Conservation (phyloP, 64 coral and sea anemone genomes). For the Actinia tenebrosa region DNA sequence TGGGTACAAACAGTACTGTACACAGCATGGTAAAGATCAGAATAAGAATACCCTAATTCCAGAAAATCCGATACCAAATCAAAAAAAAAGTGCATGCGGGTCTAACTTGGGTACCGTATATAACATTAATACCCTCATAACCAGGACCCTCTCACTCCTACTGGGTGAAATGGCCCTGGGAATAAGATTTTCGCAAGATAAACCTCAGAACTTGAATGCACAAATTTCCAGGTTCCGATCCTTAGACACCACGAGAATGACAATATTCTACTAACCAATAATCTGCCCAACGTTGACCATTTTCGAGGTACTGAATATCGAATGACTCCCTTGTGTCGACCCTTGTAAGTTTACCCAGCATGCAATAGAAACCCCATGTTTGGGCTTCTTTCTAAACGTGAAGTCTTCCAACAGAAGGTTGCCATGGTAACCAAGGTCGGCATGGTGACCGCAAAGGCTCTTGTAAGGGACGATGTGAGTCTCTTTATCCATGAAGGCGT, state of each 20-base stretch:
- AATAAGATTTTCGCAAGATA: too few species aligned
- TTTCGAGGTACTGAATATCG: slow-evolving; percentile 75
- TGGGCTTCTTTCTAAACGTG: slow-evolving; percentile 85
- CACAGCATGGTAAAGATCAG: too few species aligned
- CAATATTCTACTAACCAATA: slow-evolving; percentile 25
- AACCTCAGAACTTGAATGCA: too few species aligned
- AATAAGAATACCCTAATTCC: too few species aligned
- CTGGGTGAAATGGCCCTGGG: too few species aligned
- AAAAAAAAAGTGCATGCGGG: too few species aligned
- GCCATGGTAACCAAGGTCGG: slow-evolving; percentile 54
- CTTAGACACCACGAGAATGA: background rate
- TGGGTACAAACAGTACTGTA: too few species aligned
- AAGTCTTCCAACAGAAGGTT: slow-evolving; percentile 63
- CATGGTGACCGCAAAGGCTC: slow-evolving; percentile 59
- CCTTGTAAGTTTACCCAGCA: slow-evolving; percentile 70
- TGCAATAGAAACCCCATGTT: slow-evolving; percentile 65
- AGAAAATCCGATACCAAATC: too few species aligned
- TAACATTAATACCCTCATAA: too few species aligned
- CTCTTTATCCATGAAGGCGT: slow-evolving; percentile 70
- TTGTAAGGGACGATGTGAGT: slow-evolving; percentile 38
- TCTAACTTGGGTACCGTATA: too few species aligned
- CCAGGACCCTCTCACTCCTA: too few species aligned
- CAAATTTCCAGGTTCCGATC: too few species aligned
- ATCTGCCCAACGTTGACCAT: slow-evolving; percentile 31
- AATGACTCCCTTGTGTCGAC: slow-evolving; percentile 59